Base-by-base conservation (phyloP, 2,113 vertebrate genomes). In the Megalops atlanticus region DNA sequence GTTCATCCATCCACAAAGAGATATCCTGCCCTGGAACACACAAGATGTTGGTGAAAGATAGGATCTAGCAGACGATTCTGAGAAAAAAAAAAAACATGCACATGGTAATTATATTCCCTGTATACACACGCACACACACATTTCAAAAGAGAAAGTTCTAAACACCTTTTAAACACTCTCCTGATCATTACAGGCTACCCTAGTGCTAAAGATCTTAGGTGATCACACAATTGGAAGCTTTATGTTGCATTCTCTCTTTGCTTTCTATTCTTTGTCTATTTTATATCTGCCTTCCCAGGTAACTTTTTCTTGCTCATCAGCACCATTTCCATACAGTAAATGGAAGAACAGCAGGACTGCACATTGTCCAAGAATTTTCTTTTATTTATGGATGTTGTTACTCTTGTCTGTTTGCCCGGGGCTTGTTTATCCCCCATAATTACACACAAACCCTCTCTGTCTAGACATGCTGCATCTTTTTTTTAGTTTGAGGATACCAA, bases 351-450 rank as follows among this genome's bases (percentile, higher is more conserved):
- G 40, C 3, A 21, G 18, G 11, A 40, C 3, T 74, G 74, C 31
- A 43, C 69, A 40, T 35, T 79, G 76, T 39, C 36, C 45, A 71
- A 76, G 54, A 74, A 82, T 84, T 84, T 83, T 83, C 83, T n/a
- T 84, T 74, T 88, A 81, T 86, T 83, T 88, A 80, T 83, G 40
- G 70, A 82, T 73, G 54, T 52, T 75, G 74, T 31, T 74, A 69
- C 52, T 80, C 80, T 85, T 77, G 77, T 82, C 69, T 74, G 27
- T 78, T 77, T 81, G 80, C 58, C 80, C 77, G 38, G 70, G 43
- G 58, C 64, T 77, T 80, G 79, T 78, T 86, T 81, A 81, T 85
- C 64, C 18, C 31, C 33, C 78, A 49, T 85, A 84, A 82, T 85
- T 78, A 72, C 58, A 74, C 64, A 40, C 82, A 83, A 84, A 78